Conservation (phyloP, 2,113 vertebrate genomes). For the Tychaedon coryphoeus region DNA sequence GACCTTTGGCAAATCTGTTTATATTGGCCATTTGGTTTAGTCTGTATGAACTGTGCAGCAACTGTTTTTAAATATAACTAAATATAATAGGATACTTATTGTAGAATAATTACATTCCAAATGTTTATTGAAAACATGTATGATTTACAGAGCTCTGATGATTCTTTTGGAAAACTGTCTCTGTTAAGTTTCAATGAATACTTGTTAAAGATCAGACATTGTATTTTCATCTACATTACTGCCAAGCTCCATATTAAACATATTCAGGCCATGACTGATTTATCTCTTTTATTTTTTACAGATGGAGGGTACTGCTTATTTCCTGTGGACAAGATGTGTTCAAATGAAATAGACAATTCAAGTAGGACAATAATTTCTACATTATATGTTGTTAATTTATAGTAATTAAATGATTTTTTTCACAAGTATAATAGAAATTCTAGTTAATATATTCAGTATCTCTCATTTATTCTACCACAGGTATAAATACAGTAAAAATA, state of each 20-base stretch:
- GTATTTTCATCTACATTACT: not conserved
- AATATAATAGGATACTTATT: not conserved
- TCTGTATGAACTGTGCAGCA: not conserved
- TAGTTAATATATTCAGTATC: not conserved
- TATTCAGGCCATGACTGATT: not conserved
- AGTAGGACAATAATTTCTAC: not conserved
- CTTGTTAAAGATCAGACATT: not conserved
- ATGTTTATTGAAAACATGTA: constrained; percentile 30
- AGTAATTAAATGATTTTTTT: not conserved
- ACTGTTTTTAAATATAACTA: not conserved
- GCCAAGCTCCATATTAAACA: not conserved
- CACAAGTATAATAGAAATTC: not conserved
- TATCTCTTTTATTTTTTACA: not conserved
- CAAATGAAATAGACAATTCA: not conserved
- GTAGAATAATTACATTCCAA: constrained; percentile 26
- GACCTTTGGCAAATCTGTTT: not conserved
- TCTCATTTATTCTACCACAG: not conserved
- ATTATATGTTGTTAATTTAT: not conserved
- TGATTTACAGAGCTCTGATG: not conserved
- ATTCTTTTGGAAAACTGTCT: constrained; percentile 8
- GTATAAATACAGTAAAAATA: not conserved
- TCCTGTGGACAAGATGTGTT: not conserved
- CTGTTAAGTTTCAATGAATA: constrained; percentile 25
- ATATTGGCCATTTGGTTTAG: not conserved
- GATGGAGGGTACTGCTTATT: not conserved